Base-by-base conservation (phyloP, 2,797 vertebrate species). In the Oceanodroma leucorhoa region DNA sequence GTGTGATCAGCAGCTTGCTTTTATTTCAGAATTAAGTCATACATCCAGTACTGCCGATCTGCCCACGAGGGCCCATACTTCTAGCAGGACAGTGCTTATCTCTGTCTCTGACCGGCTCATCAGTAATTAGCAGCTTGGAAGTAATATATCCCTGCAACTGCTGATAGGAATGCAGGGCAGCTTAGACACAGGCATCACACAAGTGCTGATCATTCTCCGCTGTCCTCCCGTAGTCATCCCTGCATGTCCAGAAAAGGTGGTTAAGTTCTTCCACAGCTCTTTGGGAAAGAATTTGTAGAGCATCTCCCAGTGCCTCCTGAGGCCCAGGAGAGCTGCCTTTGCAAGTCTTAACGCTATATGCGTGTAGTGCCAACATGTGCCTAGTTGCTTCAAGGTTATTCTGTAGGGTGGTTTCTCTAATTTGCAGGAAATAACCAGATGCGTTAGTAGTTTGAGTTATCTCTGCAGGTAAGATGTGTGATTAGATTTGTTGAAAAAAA, bases 361-460 rank as follows among this genome's bases (percentile, higher is more conserved):
- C 29, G 6, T 34, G 14, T 27, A 40, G 36, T 66, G 65, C 80
- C 36, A 53, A 0, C 0, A 0, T 14, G n/a, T 54, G 21, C 62
- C 54, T 41, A 16, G 38, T 5, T 72, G 36, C 36, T 87, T 62
- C 50, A 17, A 14, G n/a, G 66, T 62, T 80, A 36, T 83, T 41
- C 45, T 64, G 60, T 72, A 61, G 51, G 17, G 18, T 89, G 34
- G 69, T 50, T 89, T 23, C 54, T 76, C 17, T 60, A 18, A 89
- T 69, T 61, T 64, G 22, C 36, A 51, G 36, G 70, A 48, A 76
- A 75, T 64, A 51, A 53, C 5, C 46, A 69, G 67, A 21, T 83
- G 61, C 5, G 0, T 58, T 48, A 75, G 50, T 32, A 82, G 18
- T 54, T 89, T 55, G 14, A 53, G 16, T 70, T 80, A 41, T 15